These are phyloP conservation scores for Montipora sp. DNA, from an alignment of 64 coral and sea anemone genomes.

Conservation along the genomic window DNA sequence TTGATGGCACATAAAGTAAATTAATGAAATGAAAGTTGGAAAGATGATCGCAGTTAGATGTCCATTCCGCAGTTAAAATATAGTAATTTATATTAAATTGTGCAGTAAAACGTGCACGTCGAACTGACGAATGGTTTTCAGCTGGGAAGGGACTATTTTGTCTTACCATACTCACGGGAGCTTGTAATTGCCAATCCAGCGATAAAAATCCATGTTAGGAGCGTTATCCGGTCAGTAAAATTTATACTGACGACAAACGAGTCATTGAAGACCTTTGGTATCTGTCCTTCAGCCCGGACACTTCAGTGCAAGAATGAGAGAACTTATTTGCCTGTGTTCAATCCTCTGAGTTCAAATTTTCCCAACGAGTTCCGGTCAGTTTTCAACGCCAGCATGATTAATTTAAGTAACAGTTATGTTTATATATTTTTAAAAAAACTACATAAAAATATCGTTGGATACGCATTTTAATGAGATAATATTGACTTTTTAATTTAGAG, in stretches of 20 bases:
- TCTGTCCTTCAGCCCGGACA: background rate
- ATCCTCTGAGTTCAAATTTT: background rate
- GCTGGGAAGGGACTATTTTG: background rate
- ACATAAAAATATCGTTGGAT: background rate
- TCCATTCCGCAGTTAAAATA: no score
- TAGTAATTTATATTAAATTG: no score
- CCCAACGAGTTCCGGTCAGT: background rate
- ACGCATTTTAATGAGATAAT: background rate
- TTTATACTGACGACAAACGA: background rate
- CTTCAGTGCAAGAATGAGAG: background rate
- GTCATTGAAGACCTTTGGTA: no score
- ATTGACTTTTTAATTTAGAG: conserved; percentile 9
- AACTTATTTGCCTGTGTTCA: background rate
- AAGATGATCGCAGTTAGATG: no score
- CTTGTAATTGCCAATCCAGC: background rate
- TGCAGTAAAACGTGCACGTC: no score
- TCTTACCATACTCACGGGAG: background rate
- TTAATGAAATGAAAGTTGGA: no score
- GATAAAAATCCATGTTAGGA: background rate
- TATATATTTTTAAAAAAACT: background rate
- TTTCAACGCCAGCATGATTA: background rate
- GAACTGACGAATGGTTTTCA: no score
- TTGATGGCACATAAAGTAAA: no score
- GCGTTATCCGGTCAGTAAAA: background rate
- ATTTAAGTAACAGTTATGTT: background rate